Evolutionary conservation across 2,888 invertebrate species (phyloP), one percentile per base, ranked within the genome.

Genomic region (Elysia crispata): DNA sequence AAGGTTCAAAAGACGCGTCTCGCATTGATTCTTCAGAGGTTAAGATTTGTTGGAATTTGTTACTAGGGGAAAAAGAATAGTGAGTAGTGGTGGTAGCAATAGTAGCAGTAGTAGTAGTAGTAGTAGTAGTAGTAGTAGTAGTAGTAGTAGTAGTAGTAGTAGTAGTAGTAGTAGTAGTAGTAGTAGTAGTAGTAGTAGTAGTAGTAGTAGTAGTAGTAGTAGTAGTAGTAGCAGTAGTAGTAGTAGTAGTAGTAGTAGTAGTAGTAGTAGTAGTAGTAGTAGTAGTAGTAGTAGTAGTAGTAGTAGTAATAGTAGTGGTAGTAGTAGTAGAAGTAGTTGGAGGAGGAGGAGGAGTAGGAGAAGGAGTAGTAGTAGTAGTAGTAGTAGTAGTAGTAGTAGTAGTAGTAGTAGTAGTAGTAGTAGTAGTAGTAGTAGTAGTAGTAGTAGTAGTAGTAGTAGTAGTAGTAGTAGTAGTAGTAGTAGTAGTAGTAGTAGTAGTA

Each of bases 251-350:
- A 28, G 66, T 25, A 66, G 66, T 66, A 66, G 66, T 66, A 66
- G 66, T 66, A 64, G 31, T 62, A 64, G 72, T 30, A 80, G 64
- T 31, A 77, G 66, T 25, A 77, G 77, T 25, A 80, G 73, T 50
- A 72, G 54, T 13, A 73, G 64, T 62, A 62, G 54, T 41, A 80
- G 73, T 72, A 69, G 73, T 49, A 72, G 72, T 23, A 64, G 64
- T 25, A 66, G 66, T 25, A 66, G 66, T 25, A 66, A 13, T 13
- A n/a, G 28, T 13, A n/a, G 66, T 25, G 25, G 60, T 41, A 41
- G 41, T 41, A 41, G 41, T 41, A 41, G 41, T 41, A 60, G n/a
- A 5, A 60, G n/a, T 41, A 41, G 41, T 41, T 6, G 41, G 3
- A 41, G 41, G 3, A 41, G 5, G 3, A 41, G 66, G 11, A 66